These are phyloP conservation scores for Gymnorhina tibicen DNA, from an alignment of 2,113 vertebrate genomes.

Conservation along the genomic window DNA sequence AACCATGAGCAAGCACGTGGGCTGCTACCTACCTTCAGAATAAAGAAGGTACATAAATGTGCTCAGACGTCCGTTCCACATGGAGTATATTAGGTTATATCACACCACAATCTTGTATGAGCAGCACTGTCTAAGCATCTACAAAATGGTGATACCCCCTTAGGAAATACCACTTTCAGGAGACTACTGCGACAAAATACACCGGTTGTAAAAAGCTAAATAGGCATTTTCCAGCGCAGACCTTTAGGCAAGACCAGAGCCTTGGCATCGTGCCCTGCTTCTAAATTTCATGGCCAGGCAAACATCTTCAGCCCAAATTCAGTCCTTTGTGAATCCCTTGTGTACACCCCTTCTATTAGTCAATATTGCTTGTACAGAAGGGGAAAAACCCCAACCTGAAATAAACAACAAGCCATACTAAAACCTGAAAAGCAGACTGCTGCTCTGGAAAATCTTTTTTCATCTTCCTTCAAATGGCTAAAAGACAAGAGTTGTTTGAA, in stretches of 20 bases:
- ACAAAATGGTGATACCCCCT: neutral
- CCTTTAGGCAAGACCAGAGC: neutral
- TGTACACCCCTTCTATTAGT: neutral
- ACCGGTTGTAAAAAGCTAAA: neutral
- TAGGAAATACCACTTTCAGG: neutral
- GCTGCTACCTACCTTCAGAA: neutral
- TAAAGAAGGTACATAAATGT: neutral
- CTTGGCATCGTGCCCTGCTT: accelerated
- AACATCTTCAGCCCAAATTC: neutral
- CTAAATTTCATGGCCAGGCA: neutral
- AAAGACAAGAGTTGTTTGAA: neutral
- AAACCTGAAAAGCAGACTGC: neutral
- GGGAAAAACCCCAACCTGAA: neutral
- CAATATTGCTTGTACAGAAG: neutral
- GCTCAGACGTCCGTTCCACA: neutral
- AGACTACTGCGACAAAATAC: neutral
- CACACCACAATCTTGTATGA: neutral
- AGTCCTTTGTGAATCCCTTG: neutral
- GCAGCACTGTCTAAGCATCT: neutral
- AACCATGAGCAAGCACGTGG: neutral
- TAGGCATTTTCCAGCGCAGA: neutral
- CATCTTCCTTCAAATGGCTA: neutral
- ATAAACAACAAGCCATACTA: neutral
- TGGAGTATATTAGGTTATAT: neutral
- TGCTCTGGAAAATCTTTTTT: neutral